Evolutionary conservation across 2,888 invertebrate genomes (phyloP).

Genomic region (Eupithecia vulgata): DNA sequence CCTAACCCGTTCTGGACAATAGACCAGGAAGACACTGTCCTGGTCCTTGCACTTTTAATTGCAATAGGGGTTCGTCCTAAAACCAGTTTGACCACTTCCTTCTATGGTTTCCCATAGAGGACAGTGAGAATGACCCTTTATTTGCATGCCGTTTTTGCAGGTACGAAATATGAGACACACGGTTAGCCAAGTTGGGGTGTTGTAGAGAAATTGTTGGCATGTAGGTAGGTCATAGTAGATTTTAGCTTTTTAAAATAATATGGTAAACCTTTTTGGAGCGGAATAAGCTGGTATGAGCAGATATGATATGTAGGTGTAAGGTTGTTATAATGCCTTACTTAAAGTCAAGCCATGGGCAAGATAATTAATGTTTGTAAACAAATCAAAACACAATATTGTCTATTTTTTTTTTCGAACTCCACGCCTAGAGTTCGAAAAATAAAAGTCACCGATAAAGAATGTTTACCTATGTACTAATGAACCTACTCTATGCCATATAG

Average conservation of each 20-base stretch:
- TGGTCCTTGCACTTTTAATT: slow-evolving; percentile 56
- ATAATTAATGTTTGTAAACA: too few species aligned
- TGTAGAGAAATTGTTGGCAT: background rate
- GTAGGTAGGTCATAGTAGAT: background rate
- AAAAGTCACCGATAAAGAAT: too few species aligned
- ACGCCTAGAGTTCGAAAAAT: too few species aligned
- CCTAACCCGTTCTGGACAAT: slow-evolving; percentile 79
- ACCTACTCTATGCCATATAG: too few species aligned
- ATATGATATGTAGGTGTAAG: background rate
- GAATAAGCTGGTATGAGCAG: background rate
- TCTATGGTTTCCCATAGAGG: slow-evolving; percentile 39
- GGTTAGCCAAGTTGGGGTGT: slow-evolving; percentile 16
- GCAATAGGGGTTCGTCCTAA: slow-evolving; percentile 65
- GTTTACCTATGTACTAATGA: too few species aligned
- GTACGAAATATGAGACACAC: slow-evolving; percentile 40
- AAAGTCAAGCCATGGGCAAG: background rate
- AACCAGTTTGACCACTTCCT: slow-evolving; percentile 76
- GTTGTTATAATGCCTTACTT: background rate
- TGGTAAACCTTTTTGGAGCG: background rate
- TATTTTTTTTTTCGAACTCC: too few species aligned
- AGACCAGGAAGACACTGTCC: slow-evolving; percentile 61
- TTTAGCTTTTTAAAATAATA: background rate
- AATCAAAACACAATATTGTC: too few species aligned
- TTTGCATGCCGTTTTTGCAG: slow-evolving; percentile 46
- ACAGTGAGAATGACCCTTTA: slow-evolving; percentile 49